Evolutionary conservation across 2,797 vertebrate genomes (phyloP), one percentile per base, ranked within the genome.

Genomic region (Anabacerthia variegaticeps): DNA sequence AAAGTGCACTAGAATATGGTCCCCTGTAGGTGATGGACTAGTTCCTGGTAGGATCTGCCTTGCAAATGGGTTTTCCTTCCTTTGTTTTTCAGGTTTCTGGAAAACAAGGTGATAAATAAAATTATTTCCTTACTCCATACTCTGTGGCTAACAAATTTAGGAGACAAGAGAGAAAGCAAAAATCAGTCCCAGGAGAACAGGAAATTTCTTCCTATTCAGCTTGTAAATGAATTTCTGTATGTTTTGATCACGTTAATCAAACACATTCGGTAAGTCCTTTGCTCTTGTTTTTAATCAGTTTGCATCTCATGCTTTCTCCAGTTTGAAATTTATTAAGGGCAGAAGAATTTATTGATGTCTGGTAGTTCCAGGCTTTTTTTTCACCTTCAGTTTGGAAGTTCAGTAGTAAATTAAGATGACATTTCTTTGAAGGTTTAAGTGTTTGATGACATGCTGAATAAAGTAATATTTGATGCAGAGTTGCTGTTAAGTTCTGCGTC

Each of bases 111-210:
- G 90, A 92, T 99, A 16, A 94, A 96, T 30, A 83, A 46, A 49
- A 28, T 99, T 59, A 97, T 99, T 74, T 98, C 98, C 44, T 97
- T 99, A 95, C 97, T 99, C 13, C 98, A 98, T 55, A 96, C 91
- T 12, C 97, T 99, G 51, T 99, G 99, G 99, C 95, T 98, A 83
- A 99, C 99, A 41, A 98, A 98, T 96, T 96, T 98, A 26, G 98
- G 98, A 28, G 94, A 97, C 83, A 99, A 98, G 72, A 98, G 97
- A 68, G 63, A 92, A 39, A 94, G 76, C 13, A 93, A 75, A 59
- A 83, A 91, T n/a, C 81, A 74, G 5, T 76, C 72, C 76, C 96
- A 72, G 68, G 93, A 88, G 89, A 93, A 96, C 3, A 96, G 89
- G n/a, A 99, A 98, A 97, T 98, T 98, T 94, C 98, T 99, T 39